Conservation (phyloP, 1,140 invertebrate genomes). For the fruit fly (Drosophila melanogaster) region Release_6_plus_ISO1_MT NC_004354.4:22966501-22967000, state of each 20-base stretch:
- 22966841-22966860: constrained; percentile 65
- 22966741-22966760: constrained; percentile 25
- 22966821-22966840: constrained; percentile 56
- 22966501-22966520: too few relatives aligned
- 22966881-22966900: too few relatives aligned
- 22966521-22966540: too few relatives aligned
- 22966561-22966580: constrained; percentile 40
- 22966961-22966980: constrained; percentile 33
- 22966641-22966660: constrained; percentile 19
- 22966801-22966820: constrained; percentile 74
- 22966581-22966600: constrained; percentile 66
- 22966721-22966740: constrained; percentile 2
- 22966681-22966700: constrained; percentile 5
- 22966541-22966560: not conserved
- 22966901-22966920: too few relatives aligned
- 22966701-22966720: constrained; percentile 31
- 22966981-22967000: constrained; percentile 51
- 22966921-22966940: too few relatives aligned
- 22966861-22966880: constrained; percentile 5
- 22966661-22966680: not conserved
- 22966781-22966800: constrained; percentile 51
- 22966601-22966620: constrained; percentile 16
- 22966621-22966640: constrained; percentile 27
- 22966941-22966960: not conserved
- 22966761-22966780: constrained; percentile 8